Evolutionary conservation across 2,113 vertebrate genomes (phyloP), one percentile per base, ranked within the genome.

Genomic region (Pachycephala philippinensis): DNA sequence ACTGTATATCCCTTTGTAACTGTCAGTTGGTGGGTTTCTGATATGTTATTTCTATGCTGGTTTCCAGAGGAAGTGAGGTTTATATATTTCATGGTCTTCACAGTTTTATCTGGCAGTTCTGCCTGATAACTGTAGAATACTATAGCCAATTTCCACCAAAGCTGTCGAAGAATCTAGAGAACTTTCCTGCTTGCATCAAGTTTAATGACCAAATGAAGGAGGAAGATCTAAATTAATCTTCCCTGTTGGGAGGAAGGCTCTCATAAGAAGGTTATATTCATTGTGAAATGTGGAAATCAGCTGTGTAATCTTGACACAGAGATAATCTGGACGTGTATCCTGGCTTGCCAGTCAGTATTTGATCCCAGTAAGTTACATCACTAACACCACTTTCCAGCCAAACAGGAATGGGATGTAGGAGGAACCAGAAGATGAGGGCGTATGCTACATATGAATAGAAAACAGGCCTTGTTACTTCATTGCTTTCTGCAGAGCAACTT

Each of bases 381-480:
- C 35, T 33, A 21, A 19, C 68, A 74, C 42, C 60, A 26, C 60
- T 90, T 95, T 89, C 90, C 75, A 70, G 93, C 27, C 76, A 89
- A 90, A 89, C 96, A 92, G 86, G 89, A 95, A 89, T 56, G 64
- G 83, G 64, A 20, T 84, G 89, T 56, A 70, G 86, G 83, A 95
- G 42, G 59, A 64, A 19, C 61, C 74, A 27, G 35, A 45, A 80
- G 24, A 19, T 40, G 47, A 86, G 47, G 60, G 24, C 0, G 2
- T 78, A 6, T 64, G 21, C 24, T 82, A 27, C 47, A 47, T 63
- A 37, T 74, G 63, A 42, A 63, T 50, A 27, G 74, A 60, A 87
- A 92, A 74, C 86, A 75, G 83, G 59, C 44, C 44, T 84, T 64
- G 91, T 68, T 74, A 52, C 76, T 93, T 90, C 30, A 7, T 52